Evolutionary conservation across 2,113 vertebrate species (phyloP), one percentile per base, ranked within the genome.

Genomic region (Ranitomeya imitator): DNA sequence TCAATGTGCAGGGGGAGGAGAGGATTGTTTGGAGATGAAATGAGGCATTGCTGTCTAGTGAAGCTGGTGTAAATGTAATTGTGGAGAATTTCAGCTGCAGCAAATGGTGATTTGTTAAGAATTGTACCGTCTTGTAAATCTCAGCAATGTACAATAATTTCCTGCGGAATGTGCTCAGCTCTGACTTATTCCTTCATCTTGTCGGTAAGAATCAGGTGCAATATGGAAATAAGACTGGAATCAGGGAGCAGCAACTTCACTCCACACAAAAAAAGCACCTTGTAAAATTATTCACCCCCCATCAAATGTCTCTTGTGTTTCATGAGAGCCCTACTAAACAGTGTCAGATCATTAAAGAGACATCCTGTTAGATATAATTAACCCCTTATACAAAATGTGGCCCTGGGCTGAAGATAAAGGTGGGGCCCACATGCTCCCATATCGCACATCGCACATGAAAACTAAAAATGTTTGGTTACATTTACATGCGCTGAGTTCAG

Each of bases 11-110:
- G 26, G 21, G 18, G 16, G 9, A n/a, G 37, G 19, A 71, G 67
- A 71, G 67, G 31, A 57, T 57, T 78, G 76, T 78, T 79, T 79
- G 77, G 52, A 55, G 52, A 13, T 79, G 52, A 23, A 57, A 79
- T 79, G 77, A 79, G 77, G 51, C 77, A 14, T 79, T 57, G 7
- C 52, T 57, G 23, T 79, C 77, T 57, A 16, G 77, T 23, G 77
- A 79, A 79, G 77, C 52, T 79, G 57, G 77, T 79, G 21, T 1
- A 23, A 79, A 54, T 78, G 76, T 78, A 78, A 78, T 78, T 21
- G 77, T 55, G 15, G 77, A 16, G 52, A 18, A 61, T 59, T 37
- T 81, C n/a, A 37, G 4, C n/a, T 4, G 79, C 26, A 81, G 79
- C 21, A 3, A 79, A 13, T 57, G 52, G 77, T 52, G 54, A 7